Base-by-base conservation (phyloP, 2,888 invertebrate genomes). In the Hirtodrosophila cameraria region DNA sequence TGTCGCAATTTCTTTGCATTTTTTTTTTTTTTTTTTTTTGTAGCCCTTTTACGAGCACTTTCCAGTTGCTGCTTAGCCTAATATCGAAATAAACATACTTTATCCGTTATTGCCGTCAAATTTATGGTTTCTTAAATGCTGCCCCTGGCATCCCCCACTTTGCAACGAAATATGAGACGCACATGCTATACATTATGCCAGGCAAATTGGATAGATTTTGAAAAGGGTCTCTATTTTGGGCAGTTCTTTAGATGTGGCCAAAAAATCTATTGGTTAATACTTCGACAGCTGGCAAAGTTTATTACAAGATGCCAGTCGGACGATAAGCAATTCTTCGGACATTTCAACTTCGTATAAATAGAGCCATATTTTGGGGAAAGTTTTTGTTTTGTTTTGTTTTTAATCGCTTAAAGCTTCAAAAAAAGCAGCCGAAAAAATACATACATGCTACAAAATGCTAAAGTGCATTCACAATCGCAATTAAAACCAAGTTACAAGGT, bases 21-120 rank as follows among this genome's bases (percentile, higher is more conserved):
- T 54, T 2, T 33, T 45, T 50, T 52, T 42, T 41, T 60, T 4
- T 6, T 13, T 13, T 11, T 33, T 46, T 58, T 57, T 49, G 62
- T 64, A 81, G 65, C 82, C 79, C 79, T 82, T 85, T 79, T 74
- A 63, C 63, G 53, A 65, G 52, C 49, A 27, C n/a, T 36, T 60
- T 63, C 48, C 59, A 38, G 36, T 60, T 71, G 61, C 62, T 82
- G 78, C 78, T 86, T 76, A 72, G 84, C 84, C 65, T 84, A 86
- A 83, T 86, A 86, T 76, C 68, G 76, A 75, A 81, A 84, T 86
- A 81, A 86, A 84, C 86, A 86, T 81, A 84, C 86, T 86, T 86
- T 79, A 81, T 84, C 74, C 86, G 81, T 81, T 83, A 76, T 76
- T 81, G 83, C 78, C 74, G 76, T 65, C 61, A 66, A 83, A 83